Conservation (phyloP, 2,888 invertebrate genomes). For the Pycnomerus fuliginosus region DNA sequence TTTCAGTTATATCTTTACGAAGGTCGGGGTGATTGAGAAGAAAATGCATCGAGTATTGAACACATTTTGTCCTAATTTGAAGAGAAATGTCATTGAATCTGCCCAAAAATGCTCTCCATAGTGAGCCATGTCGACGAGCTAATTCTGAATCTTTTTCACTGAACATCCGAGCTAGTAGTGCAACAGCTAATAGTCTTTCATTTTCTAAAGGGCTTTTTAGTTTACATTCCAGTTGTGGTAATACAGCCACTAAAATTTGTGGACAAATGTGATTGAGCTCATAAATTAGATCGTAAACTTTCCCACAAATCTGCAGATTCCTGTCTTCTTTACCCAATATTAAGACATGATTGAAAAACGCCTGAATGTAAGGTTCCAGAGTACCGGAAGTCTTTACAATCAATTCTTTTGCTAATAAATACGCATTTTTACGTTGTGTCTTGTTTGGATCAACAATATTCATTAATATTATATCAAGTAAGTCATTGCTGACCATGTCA, state of each 20-base stretch:
- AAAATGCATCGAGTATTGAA: slow-evolving; percentile 97
- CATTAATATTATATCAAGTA: slow-evolving; percentile 89
- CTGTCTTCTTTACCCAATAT: slow-evolving; percentile 91
- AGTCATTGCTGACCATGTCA: slow-evolving; percentile 90
- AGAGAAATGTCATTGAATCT: slow-evolving; percentile 95
- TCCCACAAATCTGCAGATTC: slow-evolving; percentile 72
- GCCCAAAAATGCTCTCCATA: slow-evolving; percentile 88
- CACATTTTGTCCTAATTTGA: slow-evolving; percentile 90
- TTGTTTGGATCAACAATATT: slow-evolving; percentile 95
- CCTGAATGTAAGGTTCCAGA: slow-evolving; percentile 91
- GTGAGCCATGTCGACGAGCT: slow-evolving; percentile 79
- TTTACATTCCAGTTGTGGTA: slow-evolving; percentile 95
- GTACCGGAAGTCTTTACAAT: slow-evolving; percentile 90
- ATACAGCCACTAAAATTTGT: slow-evolving; percentile 77
- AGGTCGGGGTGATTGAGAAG: slow-evolving; percentile 90
- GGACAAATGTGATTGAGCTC: slow-evolving; percentile 94
- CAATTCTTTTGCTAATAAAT: slow-evolving; percentile 86
- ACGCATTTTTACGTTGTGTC: slow-evolving; percentile 85
- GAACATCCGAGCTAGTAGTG: slow-evolving; percentile 92
- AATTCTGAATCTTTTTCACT: slow-evolving; percentile 90
- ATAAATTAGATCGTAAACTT: slow-evolving; percentile 94
- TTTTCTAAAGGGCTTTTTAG: slow-evolving; percentile 86
- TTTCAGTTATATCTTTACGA: slow-evolving; percentile 87
- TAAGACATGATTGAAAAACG: slow-evolving; percentile 95
- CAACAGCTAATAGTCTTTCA: slow-evolving; percentile 86